Evolutionary conservation across 37 sponge, comb jelly and placozoan genomes (phyloP), one percentile per base, ranked within the genome.

Genomic region (Mnemiopsis leidyi): DNA sequence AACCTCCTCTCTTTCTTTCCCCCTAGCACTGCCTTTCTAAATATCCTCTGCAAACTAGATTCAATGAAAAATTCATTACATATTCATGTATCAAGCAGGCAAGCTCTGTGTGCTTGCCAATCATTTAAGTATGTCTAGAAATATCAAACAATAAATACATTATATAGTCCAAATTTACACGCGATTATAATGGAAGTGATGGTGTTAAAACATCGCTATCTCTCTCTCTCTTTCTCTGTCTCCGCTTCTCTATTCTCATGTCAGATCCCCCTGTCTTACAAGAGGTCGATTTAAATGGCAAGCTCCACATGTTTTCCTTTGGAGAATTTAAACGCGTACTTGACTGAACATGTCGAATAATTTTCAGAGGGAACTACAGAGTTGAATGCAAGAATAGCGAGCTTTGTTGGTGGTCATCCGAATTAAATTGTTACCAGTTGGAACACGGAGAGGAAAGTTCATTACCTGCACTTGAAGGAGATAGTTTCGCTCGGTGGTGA

Each of bases 381-480:
- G 68, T 67, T 13, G 20, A 67, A 67, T 67, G 68, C 20, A 67
- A n/a, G n/a, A n/a, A n/a, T n/a, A n/a, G n/a, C 61, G 13, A 48
- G 61, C 61, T 48, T 48, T 48, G n/a, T n/a, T n/a, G n/a, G n/a
- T n/a, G n/a, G n/a, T n/a, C n/a, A n/a, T n/a, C n/a, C n/a, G n/a
- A n/a, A n/a, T n/a, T n/a, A n/a, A n/a, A n/a, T n/a, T n/a, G n/a
- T n/a, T n/a, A n/a, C n/a, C n/a, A n/a, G n/a, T n/a, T n/a, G n/a
- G n/a, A n/a, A n/a, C n/a, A n/a, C n/a, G 30, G 30, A n/a, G 30
- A 71, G 30, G 30, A 71, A 71, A 71, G 30, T n/a, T n/a, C n/a
- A n/a, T 40, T 38, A 85, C 90, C 90, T 85, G 90, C 90, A 85
- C 61, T 85, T 29, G 23, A 37, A 3, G 90, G 90, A 25, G 90